Evolutionary conservation across 2,113 vertebrate genomes (phyloP).

Genomic region (Argyrosomus japonicus): DNA sequence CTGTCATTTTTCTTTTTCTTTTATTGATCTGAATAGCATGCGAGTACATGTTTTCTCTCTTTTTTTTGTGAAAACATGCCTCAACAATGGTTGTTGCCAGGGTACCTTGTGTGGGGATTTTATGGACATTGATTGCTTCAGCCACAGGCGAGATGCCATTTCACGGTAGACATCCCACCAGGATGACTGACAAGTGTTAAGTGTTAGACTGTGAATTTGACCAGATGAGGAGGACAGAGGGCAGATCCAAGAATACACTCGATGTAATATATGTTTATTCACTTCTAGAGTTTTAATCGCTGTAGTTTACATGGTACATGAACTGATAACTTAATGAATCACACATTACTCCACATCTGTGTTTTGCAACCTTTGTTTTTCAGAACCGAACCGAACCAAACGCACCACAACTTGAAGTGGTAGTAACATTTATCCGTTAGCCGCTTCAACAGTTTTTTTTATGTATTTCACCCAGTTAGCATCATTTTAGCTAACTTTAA

Average conservation of each 20-base stretch:
- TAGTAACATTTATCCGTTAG: not conserved
- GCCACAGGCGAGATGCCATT: conserved; percentile 51
- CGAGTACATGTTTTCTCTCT: not conserved
- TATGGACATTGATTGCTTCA: conserved; percentile 38
- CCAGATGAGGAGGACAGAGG: conserved; percentile 34
- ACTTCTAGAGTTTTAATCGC: not conserved
- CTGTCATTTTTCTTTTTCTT: conserved; percentile 18
- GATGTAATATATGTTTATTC: conserved; percentile 16
- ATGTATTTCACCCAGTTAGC: not conserved
- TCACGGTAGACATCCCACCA: conserved; percentile 49
- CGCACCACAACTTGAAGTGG: too few relatives aligned
- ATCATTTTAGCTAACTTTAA: not conserved
- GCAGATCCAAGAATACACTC: conserved; percentile 23
- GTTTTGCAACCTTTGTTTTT: not conserved
- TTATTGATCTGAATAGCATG: conserved; percentile 30
- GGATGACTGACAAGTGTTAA: conserved; percentile 60
- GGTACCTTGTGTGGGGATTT: conserved; percentile 25
- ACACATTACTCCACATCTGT: conserved; percentile 3
- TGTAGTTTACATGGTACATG: not conserved
- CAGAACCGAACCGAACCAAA: not conserved
- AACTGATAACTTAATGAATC: conserved; percentile 15
- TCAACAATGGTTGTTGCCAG: conserved; percentile 21
- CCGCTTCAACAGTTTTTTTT: too few relatives aligned
- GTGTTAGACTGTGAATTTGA: conserved; percentile 47
- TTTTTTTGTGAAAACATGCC: conserved; percentile 41